A percentile compares a stretch with the other conserved stretches of the same genome.
Evolutionary conservation across 2,113 vertebrate genomes (phyloP).

Genomic region (Cygnus atratus): DNA sequence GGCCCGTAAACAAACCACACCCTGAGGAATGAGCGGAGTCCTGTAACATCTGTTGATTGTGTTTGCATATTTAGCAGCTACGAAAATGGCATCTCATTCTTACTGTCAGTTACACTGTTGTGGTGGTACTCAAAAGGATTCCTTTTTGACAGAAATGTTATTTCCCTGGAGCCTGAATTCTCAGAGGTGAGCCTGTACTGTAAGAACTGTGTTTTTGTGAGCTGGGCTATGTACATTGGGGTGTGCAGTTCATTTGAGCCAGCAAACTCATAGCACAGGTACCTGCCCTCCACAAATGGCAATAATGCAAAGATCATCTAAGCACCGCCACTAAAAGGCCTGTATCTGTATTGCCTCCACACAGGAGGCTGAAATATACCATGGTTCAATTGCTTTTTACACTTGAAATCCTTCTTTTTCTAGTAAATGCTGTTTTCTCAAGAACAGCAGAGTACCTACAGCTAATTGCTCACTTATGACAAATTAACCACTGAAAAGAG

Average conservation of each 20-base stretch:
- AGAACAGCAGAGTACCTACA: not conserved
- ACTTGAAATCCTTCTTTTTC: not conserved
- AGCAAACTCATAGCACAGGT: not conserved
- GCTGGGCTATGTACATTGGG: not conserved
- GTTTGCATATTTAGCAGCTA: not conserved
- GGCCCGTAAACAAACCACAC: constrained; percentile 23
- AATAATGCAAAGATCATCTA: not conserved
- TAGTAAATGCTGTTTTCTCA: not conserved
- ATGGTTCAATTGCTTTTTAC: not conserved
- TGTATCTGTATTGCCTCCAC: not conserved
- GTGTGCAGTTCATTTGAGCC: not conserved
- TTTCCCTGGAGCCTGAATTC: not conserved
- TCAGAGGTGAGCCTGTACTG: not conserved
- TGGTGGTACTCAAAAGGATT: not conserved
- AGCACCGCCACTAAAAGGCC: not conserved
- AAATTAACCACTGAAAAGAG: not conserved
- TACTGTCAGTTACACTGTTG: not conserved
- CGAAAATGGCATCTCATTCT: not conserved
- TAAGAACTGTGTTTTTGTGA: not conserved
- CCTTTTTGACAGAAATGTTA: not conserved
- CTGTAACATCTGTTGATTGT: not conserved
- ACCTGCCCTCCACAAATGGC: not conserved
- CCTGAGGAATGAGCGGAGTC: not conserved
- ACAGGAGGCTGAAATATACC: not conserved
- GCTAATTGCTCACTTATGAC: not conserved